Conservation (phyloP, 2,888 invertebrate species). For the Aspidapion aeneum region DNA sequence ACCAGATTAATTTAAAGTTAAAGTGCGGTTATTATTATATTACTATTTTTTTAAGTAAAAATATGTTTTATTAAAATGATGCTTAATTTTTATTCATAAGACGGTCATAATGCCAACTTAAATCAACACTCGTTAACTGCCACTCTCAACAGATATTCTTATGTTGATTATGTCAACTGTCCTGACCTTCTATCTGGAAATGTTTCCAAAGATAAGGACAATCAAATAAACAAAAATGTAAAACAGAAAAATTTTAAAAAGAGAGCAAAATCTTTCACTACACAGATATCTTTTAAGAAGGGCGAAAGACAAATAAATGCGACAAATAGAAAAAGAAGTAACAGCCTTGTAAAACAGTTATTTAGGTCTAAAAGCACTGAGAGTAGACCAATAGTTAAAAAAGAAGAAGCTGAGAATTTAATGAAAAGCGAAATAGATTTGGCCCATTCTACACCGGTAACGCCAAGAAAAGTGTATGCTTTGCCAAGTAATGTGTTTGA, state of each 20-base stretch:
- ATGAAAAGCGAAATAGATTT: constrained; percentile 22
- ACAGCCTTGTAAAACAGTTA: constrained; percentile 13
- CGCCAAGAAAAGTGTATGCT: constrained; percentile 15
- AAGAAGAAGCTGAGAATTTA: constrained; percentile 11
- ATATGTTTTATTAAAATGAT: too few relatives aligned
- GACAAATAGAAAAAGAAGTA: constrained; percentile 9
- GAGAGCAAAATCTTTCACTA: background rate
- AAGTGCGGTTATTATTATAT: too few relatives aligned
- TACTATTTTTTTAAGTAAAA: too few relatives aligned
- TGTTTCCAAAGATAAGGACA: background rate
- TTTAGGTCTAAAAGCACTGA: constrained; percentile 7
- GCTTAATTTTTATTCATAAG: too few relatives aligned
- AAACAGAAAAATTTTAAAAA: background rate
- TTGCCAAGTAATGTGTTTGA: background rate
- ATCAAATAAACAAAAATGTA: too few relatives aligned
- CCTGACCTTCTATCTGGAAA: background rate
- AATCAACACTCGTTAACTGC: too few relatives aligned
- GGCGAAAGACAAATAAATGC: background rate
- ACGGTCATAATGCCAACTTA: background rate
- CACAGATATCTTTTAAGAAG: background rate
- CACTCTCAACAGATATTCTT: background rate
- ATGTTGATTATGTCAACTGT: too few relatives aligned
- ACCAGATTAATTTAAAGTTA: too few relatives aligned
- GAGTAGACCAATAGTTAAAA: background rate
- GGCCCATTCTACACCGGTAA: constrained; percentile 27